Base-by-base conservation (phyloP, 2,888 invertebrate genomes). In the Tiliacea aurago region DNA sequence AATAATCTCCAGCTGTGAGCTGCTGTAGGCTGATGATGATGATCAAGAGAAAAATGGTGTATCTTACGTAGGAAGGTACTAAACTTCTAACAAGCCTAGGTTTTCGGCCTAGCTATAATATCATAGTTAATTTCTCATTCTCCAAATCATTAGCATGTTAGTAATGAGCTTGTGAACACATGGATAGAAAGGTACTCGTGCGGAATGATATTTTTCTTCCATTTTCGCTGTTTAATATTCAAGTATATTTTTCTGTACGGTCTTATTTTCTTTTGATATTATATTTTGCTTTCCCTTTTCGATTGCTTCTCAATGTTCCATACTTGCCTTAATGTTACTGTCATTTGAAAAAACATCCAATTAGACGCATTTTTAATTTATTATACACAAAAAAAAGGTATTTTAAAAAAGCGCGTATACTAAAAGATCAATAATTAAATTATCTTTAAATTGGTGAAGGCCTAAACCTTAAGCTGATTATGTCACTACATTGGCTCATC, bases 181-280 rank as follows among this genome's bases (percentile, higher is more conserved):
- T 11, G n/a, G 9, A 18, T 28, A n/a, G 15, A 18, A 15, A 45
- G 4, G 20, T 28, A 53, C n/a, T 58, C n/a, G 74, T 28, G 28
- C 7, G 20, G 18, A 51, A 33, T 58, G 0, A 49, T 49, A 9
- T 11, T 49, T 28, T 51, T 37, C 75, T 58, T 51, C 20, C 41
- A 41, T 76, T 73, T 53, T 28, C 9, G 20, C 23, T 45, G 23
- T 59, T 51, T 33, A 53, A 75, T 13, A 45, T 45, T 37, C n/a
- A 28, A 75, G 20, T 73, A 37, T 13, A n/a, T 47, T 43, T 45
- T 73, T 64, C 47, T 41, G 1, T 49, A 1, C 4, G 1, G 7
- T 7, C 5, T n/a, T 55, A 15, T 64, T 33, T 63, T 45, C 41
- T n/a, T 72, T 73, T 45, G 11, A 53, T 71, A 71, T 62, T 10